A percentile compares a stretch with the other conserved stretches of the same genome.
These are phyloP conservation scores for Trachurus trachurus DNA, from an alignment of 2,797 vertebrate species.

Conservation along the genomic window DNA sequence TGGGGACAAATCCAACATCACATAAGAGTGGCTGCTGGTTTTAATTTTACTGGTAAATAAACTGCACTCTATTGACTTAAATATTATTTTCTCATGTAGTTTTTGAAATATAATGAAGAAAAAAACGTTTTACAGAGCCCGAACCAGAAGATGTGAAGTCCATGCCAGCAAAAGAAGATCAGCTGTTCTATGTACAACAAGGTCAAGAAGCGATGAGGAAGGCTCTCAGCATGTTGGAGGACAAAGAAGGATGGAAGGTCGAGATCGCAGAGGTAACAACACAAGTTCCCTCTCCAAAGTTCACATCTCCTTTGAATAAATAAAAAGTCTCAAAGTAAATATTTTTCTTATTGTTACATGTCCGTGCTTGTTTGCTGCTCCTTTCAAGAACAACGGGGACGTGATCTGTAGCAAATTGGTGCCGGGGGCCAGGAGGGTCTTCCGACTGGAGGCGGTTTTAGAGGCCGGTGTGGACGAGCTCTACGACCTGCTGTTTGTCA, in stretches of 20 bases:
- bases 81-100: background rate
- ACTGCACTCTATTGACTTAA: background rate
- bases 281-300: background rate
- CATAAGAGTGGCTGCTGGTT: conserved; percentile 36
- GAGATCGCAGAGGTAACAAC: conserved; percentile 81
- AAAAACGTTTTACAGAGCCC: conserved; percentile 60
- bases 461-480: conserved; percentile 78
- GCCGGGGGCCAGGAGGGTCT: conserved; percentile 82
- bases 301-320: background rate
- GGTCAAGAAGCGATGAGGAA: conserved; percentile 81
- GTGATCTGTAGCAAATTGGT: conserved; percentile 83
- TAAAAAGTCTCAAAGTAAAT: background rate
- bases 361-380: background rate
- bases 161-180: conserved; percentile 54
- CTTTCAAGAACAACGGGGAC: conserved; percentile 78
- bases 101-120: background rate
- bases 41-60: conserved; percentile 48
- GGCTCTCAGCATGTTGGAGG: conserved; percentile 83
- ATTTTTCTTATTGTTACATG: too few relatives aligned
- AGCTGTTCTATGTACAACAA: conserved; percentile 74
- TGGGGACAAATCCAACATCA: conserved; percentile 21
- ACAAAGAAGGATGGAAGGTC: conserved; percentile 79
- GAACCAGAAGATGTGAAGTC: conserved; percentile 17
- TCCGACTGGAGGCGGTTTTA: conserved; percentile 85
- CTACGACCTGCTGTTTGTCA: conserved; percentile 84